These are phyloP conservation scores for Lycopodina hypogea DNA, from an alignment of 37 sponge, comb jelly and placozoan species.

Conservation along the genomic window DNA sequence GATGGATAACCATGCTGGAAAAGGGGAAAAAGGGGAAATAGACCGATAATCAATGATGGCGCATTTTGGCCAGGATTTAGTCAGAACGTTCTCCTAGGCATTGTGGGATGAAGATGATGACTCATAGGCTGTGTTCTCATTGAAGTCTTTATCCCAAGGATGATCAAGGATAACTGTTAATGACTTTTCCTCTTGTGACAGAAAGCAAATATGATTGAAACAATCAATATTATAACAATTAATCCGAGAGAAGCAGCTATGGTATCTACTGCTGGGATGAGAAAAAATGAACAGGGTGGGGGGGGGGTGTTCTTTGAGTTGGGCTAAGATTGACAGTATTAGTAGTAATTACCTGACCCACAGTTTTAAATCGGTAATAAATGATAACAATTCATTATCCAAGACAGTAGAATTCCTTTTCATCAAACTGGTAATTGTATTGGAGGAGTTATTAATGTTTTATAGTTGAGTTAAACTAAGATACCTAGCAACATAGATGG, in stretches of 20 bases:
- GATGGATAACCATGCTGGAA: constrained; percentile 20
- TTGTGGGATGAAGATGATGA: constrained; percentile 2
- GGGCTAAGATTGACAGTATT: constrained; percentile 4
- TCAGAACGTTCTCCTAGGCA: background rate
- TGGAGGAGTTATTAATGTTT: no score
- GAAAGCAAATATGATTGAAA: constrained; percentile 34
- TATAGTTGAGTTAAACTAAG: no score
- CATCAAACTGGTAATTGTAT: background rate
- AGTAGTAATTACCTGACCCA: constrained; percentile 5
- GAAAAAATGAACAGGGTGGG: background rate
- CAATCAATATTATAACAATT: constrained; percentile 37
- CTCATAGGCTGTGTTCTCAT: constrained; percentile 37
- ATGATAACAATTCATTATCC: background rate
- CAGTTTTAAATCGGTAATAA: background rate
- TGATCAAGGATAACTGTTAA: background rate
- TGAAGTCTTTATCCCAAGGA: background rate
- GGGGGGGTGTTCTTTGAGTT: background rate
- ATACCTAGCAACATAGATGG: no score
- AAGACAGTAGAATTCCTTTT: constrained; percentile 37
- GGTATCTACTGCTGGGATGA: constrained; percentile 35
- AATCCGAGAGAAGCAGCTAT: constrained; percentile 51
- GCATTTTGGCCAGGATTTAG: constrained; percentile 13
- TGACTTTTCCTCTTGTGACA: background rate
- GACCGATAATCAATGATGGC: constrained; percentile 12
- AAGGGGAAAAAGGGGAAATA: constrained; percentile 31